Percentiles rank a stretch among this genome's conserved stretches.
Evolutionary conservation across 2,113 vertebrate genomes (phyloP).

Genomic region (Phaethornis superciliosus): DNA sequence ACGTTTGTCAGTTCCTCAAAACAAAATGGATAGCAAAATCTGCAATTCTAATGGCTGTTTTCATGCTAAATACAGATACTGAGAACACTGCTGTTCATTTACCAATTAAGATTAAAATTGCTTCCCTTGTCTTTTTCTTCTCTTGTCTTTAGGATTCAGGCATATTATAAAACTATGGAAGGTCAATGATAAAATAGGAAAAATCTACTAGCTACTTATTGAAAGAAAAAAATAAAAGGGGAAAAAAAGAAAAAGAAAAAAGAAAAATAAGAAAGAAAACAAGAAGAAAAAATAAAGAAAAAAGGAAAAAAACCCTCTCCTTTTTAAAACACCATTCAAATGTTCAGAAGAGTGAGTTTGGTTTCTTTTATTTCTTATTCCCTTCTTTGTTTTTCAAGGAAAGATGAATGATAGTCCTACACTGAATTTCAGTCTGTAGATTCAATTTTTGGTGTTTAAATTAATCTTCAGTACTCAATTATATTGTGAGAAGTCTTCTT

Average conservation of each 20-base stretch:
- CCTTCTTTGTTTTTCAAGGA: not conserved
- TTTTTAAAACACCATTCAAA: not conserved
- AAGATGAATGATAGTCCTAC: not conserved
- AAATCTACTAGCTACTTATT: not conserved
- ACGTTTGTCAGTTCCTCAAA: slow-evolving; percentile 4
- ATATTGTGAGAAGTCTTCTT: not conserved
- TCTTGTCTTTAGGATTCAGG: not conserved
- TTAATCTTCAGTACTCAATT: not conserved
- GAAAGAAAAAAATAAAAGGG: not conserved
- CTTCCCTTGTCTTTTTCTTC: not conserved
- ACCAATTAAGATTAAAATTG: not conserved
- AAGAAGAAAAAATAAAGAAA: too few species aligned
- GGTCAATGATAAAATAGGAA: not conserved
- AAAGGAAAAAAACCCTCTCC: not conserved
- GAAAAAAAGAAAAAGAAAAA: too few species aligned
- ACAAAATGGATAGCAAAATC: slow-evolving; percentile 44
- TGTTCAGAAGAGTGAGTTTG: not conserved
- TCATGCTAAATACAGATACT: not conserved
- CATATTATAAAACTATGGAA: not conserved
- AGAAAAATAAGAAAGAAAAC: too few species aligned
- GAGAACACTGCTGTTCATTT: not conserved
- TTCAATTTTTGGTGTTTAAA: not conserved
- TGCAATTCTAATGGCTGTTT: slow-evolving; percentile 43
- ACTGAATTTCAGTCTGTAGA: not conserved
- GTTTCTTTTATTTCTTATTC: not conserved